phyloP scores from a whole-genome alignment of 2,888 invertebrate species.

The Glyphotaelius pellucidus region DNA sequence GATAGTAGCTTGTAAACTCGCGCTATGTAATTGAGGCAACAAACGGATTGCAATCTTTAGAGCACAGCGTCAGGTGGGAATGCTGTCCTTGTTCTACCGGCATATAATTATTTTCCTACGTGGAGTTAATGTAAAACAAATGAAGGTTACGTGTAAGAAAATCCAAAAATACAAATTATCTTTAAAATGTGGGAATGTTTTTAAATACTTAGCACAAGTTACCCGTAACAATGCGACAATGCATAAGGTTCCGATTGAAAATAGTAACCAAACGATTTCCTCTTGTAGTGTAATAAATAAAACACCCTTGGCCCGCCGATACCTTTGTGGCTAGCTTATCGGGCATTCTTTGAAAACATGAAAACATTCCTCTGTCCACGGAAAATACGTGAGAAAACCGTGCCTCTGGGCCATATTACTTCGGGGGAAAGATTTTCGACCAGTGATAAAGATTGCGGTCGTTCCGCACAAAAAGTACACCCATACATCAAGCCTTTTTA shows the following conservation, averaged over 20 bases:
- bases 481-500: not conserved
- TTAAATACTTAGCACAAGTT: not conserved
- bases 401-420: slow-evolving; percentile 13
- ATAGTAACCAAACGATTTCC: slow-evolving; percentile 27
- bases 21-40: too few relatives aligned
- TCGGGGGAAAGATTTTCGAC: slow-evolving; percentile 29
- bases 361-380: slow-evolving; percentile 40
- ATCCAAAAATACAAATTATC: not conserved
- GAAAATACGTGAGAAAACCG: slow-evolving; percentile 35
- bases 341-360: slow-evolving; percentile 37
- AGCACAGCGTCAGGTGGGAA: too few relatives aligned
- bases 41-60: too few relatives aligned
- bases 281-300: slow-evolving; percentile 15
- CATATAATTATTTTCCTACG: too few relatives aligned
- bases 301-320: slow-evolving; percentile 30
- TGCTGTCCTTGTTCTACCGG: too few relatives aligned
- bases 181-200: not conserved
- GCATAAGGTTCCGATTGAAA: slow-evolving; percentile 24
- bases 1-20: too few relatives aligned
- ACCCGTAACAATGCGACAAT: not conserved
- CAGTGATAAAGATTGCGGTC: slow-evolving; percentile 24
- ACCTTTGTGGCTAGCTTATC: slow-evolving; percentile 9
- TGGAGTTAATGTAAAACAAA: too few relatives aligned
- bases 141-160: not conserved
- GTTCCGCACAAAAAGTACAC: not conserved